Evolutionary conservation across 30 jellyfish, hydroid and myxozoan species (phyloP), one percentile per base, ranked within the genome.

Genomic region (Aurelia aurita): DNA sequence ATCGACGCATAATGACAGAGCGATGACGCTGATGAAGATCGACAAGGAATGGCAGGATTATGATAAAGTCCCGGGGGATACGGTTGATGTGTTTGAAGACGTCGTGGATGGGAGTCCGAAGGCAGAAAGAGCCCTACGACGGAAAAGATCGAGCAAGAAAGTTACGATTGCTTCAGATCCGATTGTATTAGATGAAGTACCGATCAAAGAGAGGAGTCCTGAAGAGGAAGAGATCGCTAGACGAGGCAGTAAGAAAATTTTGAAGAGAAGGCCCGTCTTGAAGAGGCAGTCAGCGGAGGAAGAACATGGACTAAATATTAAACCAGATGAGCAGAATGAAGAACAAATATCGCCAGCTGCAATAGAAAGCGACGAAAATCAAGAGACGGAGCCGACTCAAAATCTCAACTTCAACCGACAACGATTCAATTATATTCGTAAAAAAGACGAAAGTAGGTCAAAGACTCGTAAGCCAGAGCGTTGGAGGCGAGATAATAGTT

Each of bases 11-110:
- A 83, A 69, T 31, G 85, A 72, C 22, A 77, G 93, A 6, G 72
- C 93, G 1, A 47, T 53, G 80, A 35, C 47, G 44, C 39, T 83
- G 19, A 29, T 43, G 34, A 51, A 70, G 44, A 57, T 69, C 45
- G 93, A 83, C 68, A 59, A 71, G 72, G 79, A 83, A 25, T 83
- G 93, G 93, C 74, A 83, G 71, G 64, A 58, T 39, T 83, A 83
- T 28, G 93, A 83, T 45, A 26, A 69, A 32, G 71, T 39, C 16
- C 51, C 63, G 0, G 60, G 20, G 12, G 69, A 44, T 35, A 13
- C 45, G 31, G 31, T n/a, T 3, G 64, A 55, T 29, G 54, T 61
- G 0, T 58, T 43, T 39, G 54, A 29, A 14, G 87, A 74, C 28
- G 81, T 19, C 43, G 47, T 21, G 2, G 87, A 71, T 39, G 73